Conservation (phyloP, 1,140 invertebrate genomes). For the Kradibia gibbosae region DNA sequence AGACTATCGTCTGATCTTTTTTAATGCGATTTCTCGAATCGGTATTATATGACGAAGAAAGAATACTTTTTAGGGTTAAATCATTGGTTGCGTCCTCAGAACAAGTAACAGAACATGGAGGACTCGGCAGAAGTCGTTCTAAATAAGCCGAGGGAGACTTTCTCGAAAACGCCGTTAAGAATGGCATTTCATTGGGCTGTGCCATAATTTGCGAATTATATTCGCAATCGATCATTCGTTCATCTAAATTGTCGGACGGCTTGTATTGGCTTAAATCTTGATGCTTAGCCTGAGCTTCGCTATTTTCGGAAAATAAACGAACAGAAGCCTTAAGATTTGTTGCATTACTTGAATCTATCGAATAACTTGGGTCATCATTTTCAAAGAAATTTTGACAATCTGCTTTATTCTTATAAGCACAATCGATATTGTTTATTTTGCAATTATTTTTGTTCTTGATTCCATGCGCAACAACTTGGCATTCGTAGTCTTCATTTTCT, state of each 20-base stretch:
- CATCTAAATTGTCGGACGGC: conserved; percentile 58
- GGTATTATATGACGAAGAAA: conserved; percentile 56
- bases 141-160: conserved; percentile 61
- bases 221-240: conserved; percentile 59
- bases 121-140: conserved; percentile 66
- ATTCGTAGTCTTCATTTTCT: conserved; percentile 60
- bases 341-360: conserved; percentile 43
- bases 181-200: conserved; percentile 78
- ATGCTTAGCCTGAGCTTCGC: conserved; percentile 62
- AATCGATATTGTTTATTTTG: conserved; percentile 17
- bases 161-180: conserved; percentile 55
- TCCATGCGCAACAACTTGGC: conserved; percentile 56
- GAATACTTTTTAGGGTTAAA: conserved; percentile 62
- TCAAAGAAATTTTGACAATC: conserved; percentile 25
- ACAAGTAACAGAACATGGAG: conserved; percentile 68
- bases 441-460: conserved; percentile 51
- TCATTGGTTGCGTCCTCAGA: conserved; percentile 69
- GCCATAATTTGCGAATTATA: conserved; percentile 75
- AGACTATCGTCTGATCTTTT: conserved; percentile 52
- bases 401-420: not conserved
- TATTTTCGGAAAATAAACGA: conserved; percentile 55
- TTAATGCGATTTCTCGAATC: conserved; percentile 55
- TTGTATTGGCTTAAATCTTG: conserved; percentile 53
- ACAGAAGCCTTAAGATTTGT: conserved; percentile 22
- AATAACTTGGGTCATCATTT: conserved; percentile 43